A percentile compares a stretch with the other conserved stretches of the same genome.
phyloP scores from a whole-genome alignment of 2,113 vertebrate genomes.

The human region DNA sequence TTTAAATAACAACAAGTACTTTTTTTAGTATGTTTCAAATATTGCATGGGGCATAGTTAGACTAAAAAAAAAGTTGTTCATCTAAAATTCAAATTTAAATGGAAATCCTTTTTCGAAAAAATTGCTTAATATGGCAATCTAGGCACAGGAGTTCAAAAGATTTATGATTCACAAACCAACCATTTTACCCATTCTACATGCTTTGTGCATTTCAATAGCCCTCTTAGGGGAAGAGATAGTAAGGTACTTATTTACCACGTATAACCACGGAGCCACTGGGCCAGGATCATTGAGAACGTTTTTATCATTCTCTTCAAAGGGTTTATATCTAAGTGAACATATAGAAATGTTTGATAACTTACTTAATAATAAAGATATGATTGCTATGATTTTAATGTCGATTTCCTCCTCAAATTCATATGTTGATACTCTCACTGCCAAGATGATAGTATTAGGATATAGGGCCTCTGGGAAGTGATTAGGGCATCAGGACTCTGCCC shows the following conservation, averaged over 20 bases:
- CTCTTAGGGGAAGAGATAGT: background rate
- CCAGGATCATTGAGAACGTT: background rate
- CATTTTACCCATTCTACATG: background rate
- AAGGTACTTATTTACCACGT: background rate
- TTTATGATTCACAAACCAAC: background rate
- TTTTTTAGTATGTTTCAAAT: background rate
- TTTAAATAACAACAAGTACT: background rate
- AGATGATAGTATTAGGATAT: background rate
- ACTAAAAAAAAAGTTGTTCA: background rate
- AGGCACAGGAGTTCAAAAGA: background rate
- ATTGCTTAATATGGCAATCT: background rate
- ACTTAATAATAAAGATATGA: background rate
- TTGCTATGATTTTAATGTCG: background rate
- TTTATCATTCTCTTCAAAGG: background rate
- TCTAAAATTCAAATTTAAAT: background rate
- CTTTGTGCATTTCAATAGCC: background rate
- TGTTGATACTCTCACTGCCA: background rate
- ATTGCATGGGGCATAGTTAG: background rate
- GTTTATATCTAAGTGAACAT: background rate
- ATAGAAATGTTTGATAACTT: background rate
- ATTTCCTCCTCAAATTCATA: background rate
- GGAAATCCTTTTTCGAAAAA: background rate
- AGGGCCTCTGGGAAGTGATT: background rate
- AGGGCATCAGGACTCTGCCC: background rate
- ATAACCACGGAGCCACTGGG: background rate